phyloP scores from a whole-genome alignment of 2,888 invertebrate genomes.

The Morinoia aosen region DNA sequence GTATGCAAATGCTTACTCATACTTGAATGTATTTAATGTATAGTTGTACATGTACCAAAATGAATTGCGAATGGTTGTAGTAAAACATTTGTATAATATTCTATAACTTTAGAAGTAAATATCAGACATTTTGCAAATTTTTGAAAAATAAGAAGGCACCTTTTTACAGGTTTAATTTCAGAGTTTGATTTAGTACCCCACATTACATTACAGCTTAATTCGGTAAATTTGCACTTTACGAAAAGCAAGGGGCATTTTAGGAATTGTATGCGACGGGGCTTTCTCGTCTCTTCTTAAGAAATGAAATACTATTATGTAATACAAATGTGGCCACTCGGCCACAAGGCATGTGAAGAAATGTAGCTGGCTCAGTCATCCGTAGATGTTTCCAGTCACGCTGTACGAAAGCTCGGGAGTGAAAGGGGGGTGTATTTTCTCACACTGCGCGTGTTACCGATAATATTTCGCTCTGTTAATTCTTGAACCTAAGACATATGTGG shows the following conservation, averaged over 20 bases:
- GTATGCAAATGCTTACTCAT: too few relatives aligned
- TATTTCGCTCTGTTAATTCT: not conserved
- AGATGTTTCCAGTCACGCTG: not conserved
- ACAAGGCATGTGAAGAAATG: not conserved
- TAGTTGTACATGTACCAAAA: too few relatives aligned
- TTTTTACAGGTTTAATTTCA: not conserved
- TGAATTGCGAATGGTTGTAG: too few relatives aligned
- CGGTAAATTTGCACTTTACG: not conserved
- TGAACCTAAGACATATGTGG: not conserved
- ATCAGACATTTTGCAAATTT: not conserved
- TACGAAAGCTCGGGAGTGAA: not conserved
- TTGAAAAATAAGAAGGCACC: not conserved
- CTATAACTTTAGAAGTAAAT: too few relatives aligned
- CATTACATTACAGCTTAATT: not conserved
- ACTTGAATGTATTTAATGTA: too few relatives aligned
- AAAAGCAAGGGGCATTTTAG: not conserved
- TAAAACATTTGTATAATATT: too few relatives aligned
- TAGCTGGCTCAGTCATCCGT: not conserved
- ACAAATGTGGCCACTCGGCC: not conserved
- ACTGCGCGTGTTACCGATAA: not conserved
- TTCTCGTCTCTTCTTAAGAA: not conserved
- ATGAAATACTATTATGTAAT: not conserved
- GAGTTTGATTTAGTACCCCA: not conserved
- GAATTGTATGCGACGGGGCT: not conserved
- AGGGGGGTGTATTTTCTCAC: not conserved